Evolutionary conservation across 2,797 vertebrate genomes (phyloP).

Genomic region (Platalea minor): DNA sequence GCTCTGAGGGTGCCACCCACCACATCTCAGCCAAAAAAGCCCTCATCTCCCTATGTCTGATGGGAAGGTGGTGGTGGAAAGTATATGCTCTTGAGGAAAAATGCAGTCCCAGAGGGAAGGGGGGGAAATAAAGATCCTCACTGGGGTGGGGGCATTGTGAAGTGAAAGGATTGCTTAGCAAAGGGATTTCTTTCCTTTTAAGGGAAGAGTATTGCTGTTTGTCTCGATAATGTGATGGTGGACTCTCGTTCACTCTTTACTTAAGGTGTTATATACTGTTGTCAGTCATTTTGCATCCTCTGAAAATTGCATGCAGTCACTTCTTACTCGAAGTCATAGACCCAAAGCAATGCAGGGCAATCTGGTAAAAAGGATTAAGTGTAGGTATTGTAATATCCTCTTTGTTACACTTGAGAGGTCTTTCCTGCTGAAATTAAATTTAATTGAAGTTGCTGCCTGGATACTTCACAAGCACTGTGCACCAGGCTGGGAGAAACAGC

Average conservation of each 20-base stretch:
- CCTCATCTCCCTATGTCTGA: rapidly evolving
- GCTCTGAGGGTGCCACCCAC: neutral
- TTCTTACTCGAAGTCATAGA: neutral
- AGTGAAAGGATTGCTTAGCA: neutral
- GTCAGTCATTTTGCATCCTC: neutral
- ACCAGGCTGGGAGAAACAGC: neutral
- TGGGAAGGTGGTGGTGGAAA: neutral
- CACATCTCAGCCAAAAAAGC: neutral
- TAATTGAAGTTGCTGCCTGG: slow-evolving; percentile 31
- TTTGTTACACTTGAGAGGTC: slow-evolving; percentile 39
- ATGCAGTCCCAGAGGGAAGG: neutral
- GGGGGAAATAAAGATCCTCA: neutral
- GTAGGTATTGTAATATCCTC: slow-evolving; percentile 3
- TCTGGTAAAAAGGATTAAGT: slow-evolving; percentile 31
- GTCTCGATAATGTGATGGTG: neutral
- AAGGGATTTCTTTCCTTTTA: neutral
- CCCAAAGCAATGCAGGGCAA: neutral
- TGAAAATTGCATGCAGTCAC: neutral
- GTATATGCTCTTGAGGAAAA: neutral
- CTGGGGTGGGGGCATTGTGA: neutral
- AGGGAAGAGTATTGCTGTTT: neutral
- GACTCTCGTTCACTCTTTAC: neutral
- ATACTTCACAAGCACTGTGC: neutral
- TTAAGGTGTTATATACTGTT: neutral
- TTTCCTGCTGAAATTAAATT: slow-evolving; percentile 38